Conservation (phyloP, 1,140 invertebrate genomes). For the Drosophila ananassae region DNA sequence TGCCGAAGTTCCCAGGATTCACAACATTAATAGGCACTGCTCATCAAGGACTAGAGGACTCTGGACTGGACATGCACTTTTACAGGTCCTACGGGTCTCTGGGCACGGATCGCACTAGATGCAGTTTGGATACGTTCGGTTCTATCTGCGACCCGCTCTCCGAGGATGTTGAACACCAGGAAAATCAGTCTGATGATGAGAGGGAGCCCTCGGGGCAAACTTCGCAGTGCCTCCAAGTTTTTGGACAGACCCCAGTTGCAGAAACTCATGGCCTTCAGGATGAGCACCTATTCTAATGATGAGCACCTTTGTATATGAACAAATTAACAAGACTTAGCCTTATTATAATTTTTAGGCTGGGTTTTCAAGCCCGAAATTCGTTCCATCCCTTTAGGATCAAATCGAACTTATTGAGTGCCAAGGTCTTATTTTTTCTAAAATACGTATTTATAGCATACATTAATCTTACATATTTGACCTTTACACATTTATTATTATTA, state of each 20-base stretch:
- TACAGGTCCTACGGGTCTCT: constrained; percentile 72
- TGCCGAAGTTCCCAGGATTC: constrained; percentile 77
- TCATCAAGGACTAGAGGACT: constrained; percentile 61
- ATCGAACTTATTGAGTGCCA: constrained; percentile 45
- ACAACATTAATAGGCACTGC: constrained; percentile 63
- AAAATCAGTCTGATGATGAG: constrained; percentile 14
- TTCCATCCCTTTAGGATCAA: constrained; percentile 46
- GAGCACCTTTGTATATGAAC: constrained; percentile 61
- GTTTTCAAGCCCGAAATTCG: constrained; percentile 43
- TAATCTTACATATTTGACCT: constrained; percentile 21
- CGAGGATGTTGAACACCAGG: constrained; percentile 49
- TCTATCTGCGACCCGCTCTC: constrained; percentile 68
- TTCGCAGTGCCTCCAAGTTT: constrained; percentile 42
- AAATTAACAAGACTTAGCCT: constrained; percentile 53
- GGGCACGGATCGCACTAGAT: constrained; percentile 67
- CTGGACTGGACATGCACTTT: constrained; percentile 61
- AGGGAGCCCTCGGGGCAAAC: constrained; percentile 26
- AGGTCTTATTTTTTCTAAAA: constrained; percentile 13
- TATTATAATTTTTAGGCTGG: constrained; percentile 27
- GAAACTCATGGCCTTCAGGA: constrained; percentile 28
- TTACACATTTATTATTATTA: constrained; percentile 39
- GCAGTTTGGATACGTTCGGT: constrained; percentile 73
- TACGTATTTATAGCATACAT: constrained; percentile 24
- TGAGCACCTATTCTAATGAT: constrained; percentile 60
- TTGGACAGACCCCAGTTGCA: not conserved